These are phyloP conservation scores for Balearica regulorum DNA, from an alignment of 2,797 vertebrate genomes.

Conservation along the genomic window DNA sequence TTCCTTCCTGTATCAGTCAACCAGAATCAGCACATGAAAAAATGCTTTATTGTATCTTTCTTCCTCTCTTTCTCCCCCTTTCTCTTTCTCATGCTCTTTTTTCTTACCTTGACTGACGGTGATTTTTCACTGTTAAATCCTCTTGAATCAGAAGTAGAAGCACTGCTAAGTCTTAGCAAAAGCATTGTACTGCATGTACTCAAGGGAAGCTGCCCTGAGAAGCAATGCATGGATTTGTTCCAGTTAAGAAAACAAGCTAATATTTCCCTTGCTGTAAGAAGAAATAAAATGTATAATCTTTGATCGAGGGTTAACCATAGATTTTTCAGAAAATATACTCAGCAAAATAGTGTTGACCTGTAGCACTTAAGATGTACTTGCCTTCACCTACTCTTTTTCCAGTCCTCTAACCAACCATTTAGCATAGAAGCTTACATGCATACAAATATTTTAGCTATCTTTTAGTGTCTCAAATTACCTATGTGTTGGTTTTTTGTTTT, in stretches of 20 bases:
- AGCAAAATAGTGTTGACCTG: not conserved
- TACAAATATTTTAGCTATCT: not conserved
- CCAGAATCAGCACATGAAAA: not conserved
- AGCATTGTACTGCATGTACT: not conserved
- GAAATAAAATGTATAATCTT: not conserved
- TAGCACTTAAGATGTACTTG: not conserved
- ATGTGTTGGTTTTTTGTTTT: not conserved
- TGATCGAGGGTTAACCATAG: not conserved
- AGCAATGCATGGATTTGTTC: constrained; percentile 18
- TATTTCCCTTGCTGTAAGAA: not conserved
- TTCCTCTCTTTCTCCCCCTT: not conserved
- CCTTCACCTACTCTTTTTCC: not conserved
- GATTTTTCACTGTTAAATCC: not conserved
- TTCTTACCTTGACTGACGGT: not conserved
- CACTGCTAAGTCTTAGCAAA: not conserved
- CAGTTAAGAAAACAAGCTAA: constrained; percentile 7
- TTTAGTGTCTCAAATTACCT: not conserved
- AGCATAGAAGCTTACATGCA: not conserved
- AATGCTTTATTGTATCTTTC: not conserved
- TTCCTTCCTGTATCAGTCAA: not conserved
- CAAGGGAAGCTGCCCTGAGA: not conserved
- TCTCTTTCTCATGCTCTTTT: not conserved
- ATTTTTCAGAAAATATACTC: not conserved
- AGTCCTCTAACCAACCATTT: not conserved
- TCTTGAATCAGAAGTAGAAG: not conserved